These are phyloP conservation scores for Myotis daubentonii DNA, from an alignment of 2,797 vertebrate genomes.

Conservation along the genomic window DNA sequence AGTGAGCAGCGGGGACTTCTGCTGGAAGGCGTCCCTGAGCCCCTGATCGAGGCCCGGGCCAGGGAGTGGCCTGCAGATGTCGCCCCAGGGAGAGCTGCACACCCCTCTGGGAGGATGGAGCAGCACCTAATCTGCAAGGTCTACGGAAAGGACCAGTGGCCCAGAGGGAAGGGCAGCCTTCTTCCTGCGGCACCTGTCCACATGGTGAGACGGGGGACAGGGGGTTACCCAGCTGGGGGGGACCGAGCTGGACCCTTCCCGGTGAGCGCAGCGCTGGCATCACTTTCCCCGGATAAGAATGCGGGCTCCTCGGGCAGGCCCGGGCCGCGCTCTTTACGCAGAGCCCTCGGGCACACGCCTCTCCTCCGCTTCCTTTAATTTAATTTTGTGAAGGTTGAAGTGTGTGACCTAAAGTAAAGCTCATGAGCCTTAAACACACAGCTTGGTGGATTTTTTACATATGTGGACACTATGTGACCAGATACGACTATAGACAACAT, in stretches of 20 bases:
- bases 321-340: not conserved
- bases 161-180: conserved; percentile 48
- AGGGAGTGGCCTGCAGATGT: not conserved
- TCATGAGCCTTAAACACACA: not conserved
- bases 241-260: not conserved
- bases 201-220: not conserved
- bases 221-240: not conserved
- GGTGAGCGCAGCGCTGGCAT: not conserved
- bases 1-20: not conserved
- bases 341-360: not conserved
- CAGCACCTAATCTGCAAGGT: conserved; percentile 4
- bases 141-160: conserved; percentile 37
- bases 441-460: not conserved
- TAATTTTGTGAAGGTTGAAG: not conserved
- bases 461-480: not conserved
- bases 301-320: not conserved
- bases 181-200: not conserved
- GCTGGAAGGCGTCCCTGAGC: not conserved
- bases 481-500: not conserved
- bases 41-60: not conserved
- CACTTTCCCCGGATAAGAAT: not conserved
- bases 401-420: not conserved
- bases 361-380: not conserved
- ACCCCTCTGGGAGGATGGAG: conserved; percentile 12
- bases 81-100: not conserved